These are phyloP conservation scores for Chaetops frenatus DNA, from an alignment of 2,113 vertebrate genomes.

Conservation along the genomic window DNA sequence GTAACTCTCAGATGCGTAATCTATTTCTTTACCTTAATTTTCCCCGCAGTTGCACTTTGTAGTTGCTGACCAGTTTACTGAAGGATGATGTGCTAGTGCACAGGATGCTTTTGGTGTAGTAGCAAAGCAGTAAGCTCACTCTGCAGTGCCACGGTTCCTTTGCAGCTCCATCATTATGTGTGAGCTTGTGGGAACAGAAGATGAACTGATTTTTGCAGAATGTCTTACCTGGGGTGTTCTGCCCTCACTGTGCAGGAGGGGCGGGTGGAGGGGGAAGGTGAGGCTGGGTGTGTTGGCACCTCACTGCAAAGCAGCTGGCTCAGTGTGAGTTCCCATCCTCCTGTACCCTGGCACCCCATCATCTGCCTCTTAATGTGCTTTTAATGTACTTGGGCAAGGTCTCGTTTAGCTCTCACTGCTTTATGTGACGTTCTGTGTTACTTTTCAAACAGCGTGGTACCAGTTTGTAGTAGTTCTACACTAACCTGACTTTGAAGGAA, in stretches of 20 bases:
- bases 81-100: neutral
- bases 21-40: slow-evolving; percentile 25
- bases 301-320: neutral
- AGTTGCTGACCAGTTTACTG: neutral
- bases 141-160: neutral
- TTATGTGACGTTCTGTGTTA: neutral
- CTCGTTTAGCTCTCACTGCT: neutral
- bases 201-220: fast-evolving
- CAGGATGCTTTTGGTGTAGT: neutral
- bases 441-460: neutral
- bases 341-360: neutral
- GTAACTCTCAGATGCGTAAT: neutral
- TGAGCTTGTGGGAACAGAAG: fast-evolving
- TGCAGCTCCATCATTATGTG: neutral
- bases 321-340: fast-evolving
- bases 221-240: fast-evolving
- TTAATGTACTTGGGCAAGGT: neutral
- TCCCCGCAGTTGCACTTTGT: neutral
- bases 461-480: neutral
- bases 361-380: neutral
- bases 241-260: fast-evolving
- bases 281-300: fast-evolving
- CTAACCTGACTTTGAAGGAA: neutral
- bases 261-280: neutral
- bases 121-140: neutral